Evolutionary conservation across 2,797 vertebrate species (phyloP), one percentile per base, ranked within the genome.

Genomic region (Eospalax fontanierii): DNA sequence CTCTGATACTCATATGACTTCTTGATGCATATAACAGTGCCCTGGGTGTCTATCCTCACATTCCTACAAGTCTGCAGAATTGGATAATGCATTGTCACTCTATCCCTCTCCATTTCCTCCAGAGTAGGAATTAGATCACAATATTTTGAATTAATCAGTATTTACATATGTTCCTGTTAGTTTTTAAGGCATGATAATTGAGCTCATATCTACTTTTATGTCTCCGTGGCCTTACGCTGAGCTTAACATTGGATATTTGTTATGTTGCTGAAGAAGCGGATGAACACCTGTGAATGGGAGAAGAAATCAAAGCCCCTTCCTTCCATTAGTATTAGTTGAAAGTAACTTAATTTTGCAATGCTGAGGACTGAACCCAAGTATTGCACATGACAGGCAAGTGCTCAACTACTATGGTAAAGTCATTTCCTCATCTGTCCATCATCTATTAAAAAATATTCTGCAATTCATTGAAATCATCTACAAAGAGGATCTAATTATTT

Each of bases 401-500:
- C 30, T 88, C n/a, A 16, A 59, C 6, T 7, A 22, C 21, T n/a
- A 24, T 40, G 59, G 15, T 73, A 81, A 6, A 74, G 50, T 12
- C 12, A 14, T 15, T 54, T 21, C 24, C 35, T 9, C 38, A 19
- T 3, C 38, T 63, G 65, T 22, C 4, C 40, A 76, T 35, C 66
- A 91, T 83, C 89, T 75, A 75, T 81, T 86, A 93, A 86, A 80
- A 82, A 85, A 85, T 43, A 91, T 66, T 78, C 73, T 28, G 71
- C 81, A 61, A 90, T 43, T 86, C 70, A 84, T 21, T 92, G n/a
- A 95, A 95, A 68, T 21, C 21, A 66, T 81, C 8, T 40, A n/a
- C 87, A 95, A 92, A 84, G 89, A n/a, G n/a, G n/a, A n/a, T n/a
- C n/a, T 43, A 84, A 28, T 54, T 90, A 89, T 89, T 90, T 78